Base-by-base conservation (phyloP, 2,113 vertebrate genomes). In the Tychaedon coryphoeus region DNA sequence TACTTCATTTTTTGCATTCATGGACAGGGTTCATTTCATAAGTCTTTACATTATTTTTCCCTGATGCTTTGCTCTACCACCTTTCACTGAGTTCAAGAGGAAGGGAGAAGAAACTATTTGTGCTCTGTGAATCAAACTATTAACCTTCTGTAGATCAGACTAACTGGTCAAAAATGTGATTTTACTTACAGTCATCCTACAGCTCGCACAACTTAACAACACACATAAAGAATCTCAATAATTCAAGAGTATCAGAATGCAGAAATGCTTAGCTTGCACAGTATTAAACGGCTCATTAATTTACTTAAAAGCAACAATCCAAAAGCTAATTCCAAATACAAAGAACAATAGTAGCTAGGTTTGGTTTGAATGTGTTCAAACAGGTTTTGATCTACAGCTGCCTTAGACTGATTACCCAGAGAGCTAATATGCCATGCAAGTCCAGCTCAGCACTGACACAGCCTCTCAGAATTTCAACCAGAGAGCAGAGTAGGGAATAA, bases 291-390 rank as follows among this genome's bases (percentile, higher is more conserved):
- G 38, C 33, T 88, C 8, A 9, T 89, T 88, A 95, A 66, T 36
- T 72, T 61, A 91, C 71, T 77, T 72, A 64, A 88, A 85, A 87
- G 36, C 14, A 74, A 67, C 33, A 74, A 56, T 12, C 5, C 28
- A 58, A 92, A 92, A 95, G 31, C 72, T 90, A 85, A 95, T 89
- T 95, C 25, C 66, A 93, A 94, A 90, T 76, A 87, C 70, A 77
- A 94, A 86, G 86, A 67, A 93, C 26, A 79, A 57, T 45, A 45
- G 25, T 70, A 6, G 7, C 19, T 94, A 33, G 18, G 61, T 78
- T 81, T 60, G 36, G 19, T n/a, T 88, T 24, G 5, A 93, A 70
- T 53, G 29, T 33, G 12, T 93, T 94, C 80, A 75, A 78, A 72
- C 5, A 76, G 38, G 43, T n/a, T 70, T 25, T 86, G 56, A 89